Evolutionary conservation across 2,797 vertebrate genomes (phyloP).

Genomic region (Megaceryle alcyon): DNA sequence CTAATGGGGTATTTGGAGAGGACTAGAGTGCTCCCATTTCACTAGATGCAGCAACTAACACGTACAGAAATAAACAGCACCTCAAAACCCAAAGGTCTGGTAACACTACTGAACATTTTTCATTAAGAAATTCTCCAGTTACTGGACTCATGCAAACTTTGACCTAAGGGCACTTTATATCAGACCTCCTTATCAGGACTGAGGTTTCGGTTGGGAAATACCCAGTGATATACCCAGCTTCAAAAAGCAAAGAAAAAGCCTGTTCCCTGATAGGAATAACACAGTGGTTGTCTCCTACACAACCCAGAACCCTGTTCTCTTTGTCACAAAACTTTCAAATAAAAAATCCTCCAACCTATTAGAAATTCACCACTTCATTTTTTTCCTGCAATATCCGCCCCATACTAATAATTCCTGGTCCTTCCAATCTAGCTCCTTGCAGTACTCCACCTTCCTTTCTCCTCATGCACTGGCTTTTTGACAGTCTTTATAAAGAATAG

Average conservation of each 20-base stretch:
- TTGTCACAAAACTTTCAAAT: neutral
- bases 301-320: neutral
- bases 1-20: neutral
- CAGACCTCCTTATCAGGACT: neutral
- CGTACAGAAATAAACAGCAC: neutral
- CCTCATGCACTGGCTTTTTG: neutral
- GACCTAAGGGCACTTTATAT: neutral
- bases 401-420: neutral
- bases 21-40: neutral
- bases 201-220: neutral
- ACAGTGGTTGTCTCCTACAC: neutral
- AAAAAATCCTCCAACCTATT: neutral
- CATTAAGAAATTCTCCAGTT: neutral
- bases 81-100: neutral
- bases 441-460: neutral
- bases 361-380: neutral
- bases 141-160: neutral
- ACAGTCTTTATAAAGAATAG: slow-evolving; percentile 36
- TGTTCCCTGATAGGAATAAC: neutral
- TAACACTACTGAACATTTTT: neutral
- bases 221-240: neutral
- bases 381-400: neutral
- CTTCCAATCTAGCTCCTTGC: neutral
- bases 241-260: neutral
- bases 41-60: neutral